These are phyloP conservation scores for Metaphire vulgaris DNA, from an alignment of 1,140 invertebrate genomes.

Conservation along the genomic window DNA sequence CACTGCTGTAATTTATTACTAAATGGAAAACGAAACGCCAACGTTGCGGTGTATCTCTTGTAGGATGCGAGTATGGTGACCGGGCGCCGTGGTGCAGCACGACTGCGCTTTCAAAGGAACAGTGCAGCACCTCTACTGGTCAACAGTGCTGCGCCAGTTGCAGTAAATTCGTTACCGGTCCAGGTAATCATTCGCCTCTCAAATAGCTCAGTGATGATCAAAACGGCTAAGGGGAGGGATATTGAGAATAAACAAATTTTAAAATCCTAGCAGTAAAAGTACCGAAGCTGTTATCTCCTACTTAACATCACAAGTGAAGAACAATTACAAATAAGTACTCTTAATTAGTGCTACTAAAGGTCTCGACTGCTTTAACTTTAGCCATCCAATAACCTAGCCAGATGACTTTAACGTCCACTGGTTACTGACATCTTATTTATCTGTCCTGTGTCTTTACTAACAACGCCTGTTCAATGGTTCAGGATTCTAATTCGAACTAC, in stretches of 20 bases:
- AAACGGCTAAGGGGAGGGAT: too few relatives aligned
- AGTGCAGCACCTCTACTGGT: background rate
- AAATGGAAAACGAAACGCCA: background rate
- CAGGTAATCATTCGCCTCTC: background rate
- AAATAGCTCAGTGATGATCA: background rate
- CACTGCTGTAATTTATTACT: too few relatives aligned
- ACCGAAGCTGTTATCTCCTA: background rate
- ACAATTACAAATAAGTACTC: background rate
- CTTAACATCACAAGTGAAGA: background rate
- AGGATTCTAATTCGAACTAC: too few relatives aligned
- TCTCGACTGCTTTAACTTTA: too few relatives aligned
- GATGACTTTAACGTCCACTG: too few relatives aligned
- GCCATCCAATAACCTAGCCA: too few relatives aligned
- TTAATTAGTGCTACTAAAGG: too few relatives aligned
- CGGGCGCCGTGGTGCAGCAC: background rate
- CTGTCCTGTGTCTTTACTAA: too few relatives aligned
- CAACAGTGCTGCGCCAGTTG: background rate
- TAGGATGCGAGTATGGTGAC: constrained; percentile 8
- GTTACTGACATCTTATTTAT: too few relatives aligned
- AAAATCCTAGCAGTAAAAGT: background rate
- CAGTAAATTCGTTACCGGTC: background rate
- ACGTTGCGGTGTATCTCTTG: background rate
- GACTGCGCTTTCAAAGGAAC: background rate
- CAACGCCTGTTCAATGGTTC: too few relatives aligned
- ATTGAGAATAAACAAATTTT: too few relatives aligned